Evolutionary conservation across 2,113 vertebrate species (phyloP).

Genomic region (Buteo buteo): DNA sequence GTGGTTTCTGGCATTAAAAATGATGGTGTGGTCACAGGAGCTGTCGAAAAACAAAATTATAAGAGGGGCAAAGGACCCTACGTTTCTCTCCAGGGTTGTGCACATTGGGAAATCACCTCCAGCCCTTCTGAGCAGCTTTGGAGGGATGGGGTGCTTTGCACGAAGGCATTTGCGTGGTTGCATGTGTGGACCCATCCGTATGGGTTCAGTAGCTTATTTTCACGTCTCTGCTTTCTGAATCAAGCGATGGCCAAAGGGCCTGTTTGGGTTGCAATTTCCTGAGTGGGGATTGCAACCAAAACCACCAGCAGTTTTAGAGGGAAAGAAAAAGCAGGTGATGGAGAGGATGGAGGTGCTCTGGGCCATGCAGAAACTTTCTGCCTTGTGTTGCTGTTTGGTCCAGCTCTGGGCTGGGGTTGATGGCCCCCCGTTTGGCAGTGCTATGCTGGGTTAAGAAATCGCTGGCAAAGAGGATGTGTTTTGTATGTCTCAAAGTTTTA

Average conservation of each 20-base stretch:
- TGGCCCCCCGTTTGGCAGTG: neutral
- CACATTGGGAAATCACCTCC: rapidly evolving
- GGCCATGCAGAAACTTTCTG: neutral
- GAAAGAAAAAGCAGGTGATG: neutral
- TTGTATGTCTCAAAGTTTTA: neutral
- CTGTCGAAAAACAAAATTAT: neutral
- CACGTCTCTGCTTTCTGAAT: neutral
- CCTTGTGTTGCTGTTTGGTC: neutral
- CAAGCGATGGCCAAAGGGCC: neutral
- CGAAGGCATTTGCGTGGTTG: neutral
- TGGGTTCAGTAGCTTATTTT: neutral
- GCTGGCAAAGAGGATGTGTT: neutral
- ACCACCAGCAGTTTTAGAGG: neutral
- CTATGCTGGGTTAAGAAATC: neutral
- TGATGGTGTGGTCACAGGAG: rapidly evolving
- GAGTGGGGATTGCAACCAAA: neutral
- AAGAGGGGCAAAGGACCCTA: neutral
- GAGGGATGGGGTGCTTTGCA: neutral
- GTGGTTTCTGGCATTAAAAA: neutral
- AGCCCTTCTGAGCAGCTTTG: neutral
- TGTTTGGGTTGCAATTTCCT: neutral
- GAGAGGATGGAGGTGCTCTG: neutral
- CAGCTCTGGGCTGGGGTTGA: neutral
- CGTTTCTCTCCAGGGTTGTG: no score
- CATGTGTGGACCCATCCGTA: no score